Percentiles rank a stretch among this genome's conserved stretches.
These are phyloP conservation scores for Imbricaverruca yamaguchii DNA, from an alignment of 2,888 invertebrate species.

Conservation along the genomic window DNA sequence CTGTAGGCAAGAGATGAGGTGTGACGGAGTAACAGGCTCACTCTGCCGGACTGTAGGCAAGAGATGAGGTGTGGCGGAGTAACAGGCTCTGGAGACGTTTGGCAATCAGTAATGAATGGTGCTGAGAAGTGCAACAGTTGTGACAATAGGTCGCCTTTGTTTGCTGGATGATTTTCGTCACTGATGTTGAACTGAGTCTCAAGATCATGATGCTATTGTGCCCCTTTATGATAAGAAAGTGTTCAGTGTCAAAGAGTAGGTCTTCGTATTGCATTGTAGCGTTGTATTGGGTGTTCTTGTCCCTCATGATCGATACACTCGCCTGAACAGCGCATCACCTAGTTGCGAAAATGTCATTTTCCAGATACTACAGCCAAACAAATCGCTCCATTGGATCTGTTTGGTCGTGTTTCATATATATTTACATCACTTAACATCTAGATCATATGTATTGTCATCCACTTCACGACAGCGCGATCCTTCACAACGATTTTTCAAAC, in stretches of 20 bases:
- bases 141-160: not conserved
- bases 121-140: not conserved
- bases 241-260: not conserved
- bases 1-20: too few species aligned
- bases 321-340: not conserved
- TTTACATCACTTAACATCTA: not conserved
- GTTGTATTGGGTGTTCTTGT: not conserved
- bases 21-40: too few species aligned
- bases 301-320: not conserved
- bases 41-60: not conserved
- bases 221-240: not conserved
- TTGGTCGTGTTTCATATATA: not conserved
- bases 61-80: not conserved
- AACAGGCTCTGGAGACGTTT: not conserved
- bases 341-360: too few species aligned
- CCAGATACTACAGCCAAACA: too few species aligned
- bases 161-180: not conserved
- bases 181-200: not conserved
- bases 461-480: not conserved
- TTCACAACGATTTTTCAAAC: too few species aligned
- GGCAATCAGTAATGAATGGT: conserved; percentile 9
- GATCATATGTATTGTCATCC: not conserved
- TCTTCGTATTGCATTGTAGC: too few species aligned
- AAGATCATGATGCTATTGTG: not conserved
- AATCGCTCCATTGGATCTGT: not conserved